A percentile compares a stretch with the other conserved stretches of the same genome.
Conservation (phyloP, 2,888 invertebrate species). For the Eretmocerus hayati region DNA sequence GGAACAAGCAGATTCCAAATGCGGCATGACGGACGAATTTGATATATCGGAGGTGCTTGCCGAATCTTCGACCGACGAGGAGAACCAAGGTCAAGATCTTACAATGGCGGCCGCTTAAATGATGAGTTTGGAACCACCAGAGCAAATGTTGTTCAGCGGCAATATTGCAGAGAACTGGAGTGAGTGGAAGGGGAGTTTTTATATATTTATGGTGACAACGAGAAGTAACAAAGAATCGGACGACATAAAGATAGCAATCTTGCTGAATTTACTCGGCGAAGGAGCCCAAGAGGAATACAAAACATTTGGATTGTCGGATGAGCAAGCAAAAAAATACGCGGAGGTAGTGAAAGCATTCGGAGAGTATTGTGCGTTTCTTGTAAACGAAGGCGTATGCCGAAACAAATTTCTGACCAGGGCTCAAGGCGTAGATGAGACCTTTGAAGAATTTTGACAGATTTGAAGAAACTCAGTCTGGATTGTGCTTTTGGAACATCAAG, state of each 20-base stretch:
- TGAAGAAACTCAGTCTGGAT: constrained; percentile 23
- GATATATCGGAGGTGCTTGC: too few relatives aligned
- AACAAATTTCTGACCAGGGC: too few relatives aligned
- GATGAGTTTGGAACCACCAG: background rate
- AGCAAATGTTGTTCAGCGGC: background rate
- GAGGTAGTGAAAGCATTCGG: constrained; percentile 24
- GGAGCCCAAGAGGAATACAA: background rate
- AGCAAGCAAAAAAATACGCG: constrained; percentile 17
- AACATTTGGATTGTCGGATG: constrained; percentile 15
- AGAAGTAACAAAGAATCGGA: too few relatives aligned
- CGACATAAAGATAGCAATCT: background rate
- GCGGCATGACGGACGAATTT: too few relatives aligned
- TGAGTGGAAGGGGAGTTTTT: constrained; percentile 11
- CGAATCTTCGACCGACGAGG: too few relatives aligned
- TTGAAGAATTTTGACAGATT: constrained; percentile 25
- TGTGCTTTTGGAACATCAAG: constrained; percentile 25
- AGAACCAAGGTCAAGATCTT: too few relatives aligned
- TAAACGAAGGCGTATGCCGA: too few relatives aligned
- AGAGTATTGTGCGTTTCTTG: constrained; percentile 18
- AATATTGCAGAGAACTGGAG: constrained; percentile 9
- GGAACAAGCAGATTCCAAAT: too few relatives aligned
- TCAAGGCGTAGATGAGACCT: too few relatives aligned
- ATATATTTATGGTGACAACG: constrained; percentile 22
- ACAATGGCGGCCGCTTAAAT: too few relatives aligned
- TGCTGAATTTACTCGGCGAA: background rate